Conservation (phyloP, 2,888 invertebrate genomes). For the Nysson spinosus region DNA sequence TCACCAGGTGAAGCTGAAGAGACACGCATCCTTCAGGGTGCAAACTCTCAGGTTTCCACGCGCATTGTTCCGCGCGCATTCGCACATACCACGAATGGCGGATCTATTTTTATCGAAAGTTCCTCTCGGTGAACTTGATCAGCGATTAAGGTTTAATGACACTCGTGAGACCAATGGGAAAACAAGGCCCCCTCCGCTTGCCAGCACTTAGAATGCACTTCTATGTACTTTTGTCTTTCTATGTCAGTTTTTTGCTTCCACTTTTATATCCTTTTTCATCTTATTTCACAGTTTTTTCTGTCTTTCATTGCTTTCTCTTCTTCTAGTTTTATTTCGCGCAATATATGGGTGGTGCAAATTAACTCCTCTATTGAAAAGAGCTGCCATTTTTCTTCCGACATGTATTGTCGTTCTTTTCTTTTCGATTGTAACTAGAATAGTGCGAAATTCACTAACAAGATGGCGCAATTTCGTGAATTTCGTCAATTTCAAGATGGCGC, state of each 20-base stretch:
- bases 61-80: slow-evolving; percentile 24
- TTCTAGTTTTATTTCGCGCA: neutral
- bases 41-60: slow-evolving; percentile 18
- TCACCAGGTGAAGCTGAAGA: slow-evolving; percentile 10
- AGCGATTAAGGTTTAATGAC: slow-evolving; percentile 63
- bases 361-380: too few relatives aligned
- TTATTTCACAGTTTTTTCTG: neutral
- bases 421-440: too few relatives aligned
- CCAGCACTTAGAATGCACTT: slow-evolving; percentile 19
- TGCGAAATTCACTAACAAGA: too few relatives aligned
- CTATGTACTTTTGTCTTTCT: slow-evolving; percentile 8
- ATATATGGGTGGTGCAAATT: too few relatives aligned
- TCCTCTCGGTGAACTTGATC: slow-evolving; percentile 54
- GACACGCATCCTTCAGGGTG: neutral
- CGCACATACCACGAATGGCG: slow-evolving; percentile 23
- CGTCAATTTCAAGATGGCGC: too few relatives aligned
- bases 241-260: neutral
- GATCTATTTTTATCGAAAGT: slow-evolving; percentile 39
- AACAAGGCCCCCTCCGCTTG: slow-evolving; percentile 33
- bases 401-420: too few relatives aligned
- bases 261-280: neutral
- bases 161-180: slow-evolving; percentile 55
- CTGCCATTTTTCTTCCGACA: too few relatives aligned
- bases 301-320: neutral
- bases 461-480: too few relatives aligned